phyloP scores from a whole-genome alignment of 2,888 invertebrate species.

The Brachyopa scutellaris region DNA sequence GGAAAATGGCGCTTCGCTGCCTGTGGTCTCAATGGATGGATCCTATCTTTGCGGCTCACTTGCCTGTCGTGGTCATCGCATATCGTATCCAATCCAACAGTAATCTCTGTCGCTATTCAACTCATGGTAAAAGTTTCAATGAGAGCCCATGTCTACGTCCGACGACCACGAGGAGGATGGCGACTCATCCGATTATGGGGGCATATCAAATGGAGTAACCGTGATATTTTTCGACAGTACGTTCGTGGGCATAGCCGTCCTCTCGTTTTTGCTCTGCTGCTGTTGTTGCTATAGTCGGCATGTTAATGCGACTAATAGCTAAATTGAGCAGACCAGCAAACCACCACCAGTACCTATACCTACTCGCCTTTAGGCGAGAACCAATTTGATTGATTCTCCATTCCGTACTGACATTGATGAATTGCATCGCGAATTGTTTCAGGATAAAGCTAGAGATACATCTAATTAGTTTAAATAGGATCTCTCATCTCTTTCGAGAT shows the following conservation, averaged over 20 bases:
- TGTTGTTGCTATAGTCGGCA: conserved; percentile 53
- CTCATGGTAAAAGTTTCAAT: conserved; percentile 34
- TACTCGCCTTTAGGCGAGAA: conserved; percentile 66
- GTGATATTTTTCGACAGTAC: conserved; percentile 68
- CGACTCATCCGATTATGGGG: conserved; percentile 45
- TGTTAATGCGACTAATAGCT: conserved; percentile 71
- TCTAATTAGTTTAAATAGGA: conserved; percentile 41
- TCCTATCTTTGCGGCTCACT: conserved; percentile 42
- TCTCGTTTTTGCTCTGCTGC: neutral
- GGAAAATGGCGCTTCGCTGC: conserved; percentile 67
- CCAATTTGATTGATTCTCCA: conserved; percentile 68
- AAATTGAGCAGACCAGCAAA: conserved; percentile 60
- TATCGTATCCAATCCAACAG: conserved; percentile 52
- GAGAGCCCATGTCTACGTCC: conserved; percentile 34
- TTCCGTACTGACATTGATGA: conserved; percentile 65
- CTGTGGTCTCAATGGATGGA: conserved; percentile 66
- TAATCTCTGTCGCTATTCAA: conserved; percentile 64
- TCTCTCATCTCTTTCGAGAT: neutral
- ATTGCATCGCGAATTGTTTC: conserved; percentile 62
- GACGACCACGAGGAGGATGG: conserved; percentile 8
- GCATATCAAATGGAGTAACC: conserved; percentile 60
- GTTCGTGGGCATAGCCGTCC: conserved; percentile 48
- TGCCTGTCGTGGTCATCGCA: conserved; percentile 60
- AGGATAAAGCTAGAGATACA: conserved; percentile 4
- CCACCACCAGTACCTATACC: conserved; percentile 46